Percentiles rank a stretch among this genome's conserved stretches.
Conservation (phyloP, 2,113 vertebrate genomes). For the Syngnathus scovelli region DNA sequence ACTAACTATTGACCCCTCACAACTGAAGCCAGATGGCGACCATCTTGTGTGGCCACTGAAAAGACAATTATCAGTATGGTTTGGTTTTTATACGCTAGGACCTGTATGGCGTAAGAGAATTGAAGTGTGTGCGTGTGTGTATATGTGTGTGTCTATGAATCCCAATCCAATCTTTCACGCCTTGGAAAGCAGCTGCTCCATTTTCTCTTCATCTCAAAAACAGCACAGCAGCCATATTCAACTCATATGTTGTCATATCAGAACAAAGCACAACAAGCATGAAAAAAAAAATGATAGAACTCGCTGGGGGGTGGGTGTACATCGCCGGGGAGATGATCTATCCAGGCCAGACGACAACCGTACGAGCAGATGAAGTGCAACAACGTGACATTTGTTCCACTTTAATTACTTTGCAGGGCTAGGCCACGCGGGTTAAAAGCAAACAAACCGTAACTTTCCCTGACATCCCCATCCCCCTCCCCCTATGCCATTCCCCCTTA, state of each 20-base stretch:
- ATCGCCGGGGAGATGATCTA: constrained; percentile 71
- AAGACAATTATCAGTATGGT: too few species aligned
- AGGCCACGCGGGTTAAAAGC: constrained; percentile 86
- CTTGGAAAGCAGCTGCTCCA: background rate
- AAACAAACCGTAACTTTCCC: constrained; percentile 86
- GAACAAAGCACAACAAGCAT: background rate
- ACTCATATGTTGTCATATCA: background rate
- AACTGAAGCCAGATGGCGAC: too few species aligned
- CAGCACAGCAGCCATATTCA: background rate
- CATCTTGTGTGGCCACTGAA: too few species aligned
- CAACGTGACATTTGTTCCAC: constrained; percentile 83
- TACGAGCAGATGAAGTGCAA: constrained; percentile 82
- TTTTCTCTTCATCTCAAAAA: background rate
- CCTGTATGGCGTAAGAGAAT: too few species aligned
- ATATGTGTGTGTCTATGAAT: background rate
- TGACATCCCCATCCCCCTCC: constrained; percentile 72
- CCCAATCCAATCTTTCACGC: background rate
- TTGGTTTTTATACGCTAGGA: too few species aligned
- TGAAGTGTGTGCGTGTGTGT: too few species aligned
- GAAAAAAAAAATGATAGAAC: background rate
- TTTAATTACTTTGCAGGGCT: constrained; percentile 86
- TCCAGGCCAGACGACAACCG: constrained; percentile 69
- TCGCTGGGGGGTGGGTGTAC: background rate
- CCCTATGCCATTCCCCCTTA: constrained; percentile 47
- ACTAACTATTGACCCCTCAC: too few species aligned